Conservation (phyloP, 2,888 invertebrate genomes). For the Pyrrhia umbra region DNA sequence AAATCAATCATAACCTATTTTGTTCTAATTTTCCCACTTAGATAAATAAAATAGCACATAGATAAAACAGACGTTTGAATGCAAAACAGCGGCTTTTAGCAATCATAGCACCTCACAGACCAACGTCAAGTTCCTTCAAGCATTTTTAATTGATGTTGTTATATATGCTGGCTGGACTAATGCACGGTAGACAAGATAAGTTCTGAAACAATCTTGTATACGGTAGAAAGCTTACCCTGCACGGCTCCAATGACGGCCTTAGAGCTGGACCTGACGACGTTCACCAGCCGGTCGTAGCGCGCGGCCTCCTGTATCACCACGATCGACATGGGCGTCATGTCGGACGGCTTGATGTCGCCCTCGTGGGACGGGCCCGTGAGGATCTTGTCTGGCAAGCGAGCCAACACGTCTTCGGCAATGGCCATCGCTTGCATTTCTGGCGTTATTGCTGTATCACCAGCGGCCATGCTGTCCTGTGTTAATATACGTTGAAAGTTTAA, state of each 20-base stretch:
- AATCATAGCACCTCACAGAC: too few species aligned
- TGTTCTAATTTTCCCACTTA: too few species aligned
- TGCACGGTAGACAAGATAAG: too few species aligned
- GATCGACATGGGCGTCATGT: slow-evolving; percentile 97
- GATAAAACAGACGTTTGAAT: too few species aligned
- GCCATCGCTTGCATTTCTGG: slow-evolving; percentile 95
- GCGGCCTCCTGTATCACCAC: slow-evolving; percentile 97
- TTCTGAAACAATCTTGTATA: too few species aligned
- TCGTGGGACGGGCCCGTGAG: slow-evolving; percentile 92
- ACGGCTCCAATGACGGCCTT: slow-evolving; percentile 95
- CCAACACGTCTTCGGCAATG: slow-evolving; percentile 94
- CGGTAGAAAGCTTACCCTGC: slow-evolving; percentile 94
- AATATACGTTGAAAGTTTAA: too few species aligned
- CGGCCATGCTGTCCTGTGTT: slow-evolving; percentile 91
- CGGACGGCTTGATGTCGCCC: slow-evolving; percentile 94
- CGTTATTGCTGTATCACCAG: slow-evolving; percentile 91
- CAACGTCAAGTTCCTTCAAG: too few species aligned
- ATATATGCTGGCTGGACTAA: too few species aligned
- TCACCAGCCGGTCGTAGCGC: slow-evolving; percentile 94
- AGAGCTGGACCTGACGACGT: slow-evolving; percentile 93
- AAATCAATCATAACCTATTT: too few species aligned
- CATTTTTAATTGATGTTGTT: too few species aligned
- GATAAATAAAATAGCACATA: too few species aligned
- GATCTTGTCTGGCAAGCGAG: slow-evolving; percentile 93
- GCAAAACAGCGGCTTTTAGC: too few species aligned